Conservation (phyloP, 2,888 invertebrate genomes). For the Parnassius glacialis region DNA sequence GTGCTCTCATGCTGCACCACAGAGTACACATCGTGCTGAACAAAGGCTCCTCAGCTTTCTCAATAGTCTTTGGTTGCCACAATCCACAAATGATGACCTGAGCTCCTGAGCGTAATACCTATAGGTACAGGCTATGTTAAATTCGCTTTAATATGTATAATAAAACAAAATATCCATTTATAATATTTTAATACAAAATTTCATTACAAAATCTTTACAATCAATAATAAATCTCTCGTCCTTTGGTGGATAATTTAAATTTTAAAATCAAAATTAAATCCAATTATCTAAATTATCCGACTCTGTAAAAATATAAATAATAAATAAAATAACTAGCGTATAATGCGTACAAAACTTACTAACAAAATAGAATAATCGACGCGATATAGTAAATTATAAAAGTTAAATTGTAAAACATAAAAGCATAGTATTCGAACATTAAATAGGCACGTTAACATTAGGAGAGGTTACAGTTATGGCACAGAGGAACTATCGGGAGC, state of each 20-base stretch:
- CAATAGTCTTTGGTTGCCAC: too few relatives aligned
- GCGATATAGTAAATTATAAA: constrained; percentile 50
- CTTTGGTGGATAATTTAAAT: constrained; percentile 54
- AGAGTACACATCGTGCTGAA: too few relatives aligned
- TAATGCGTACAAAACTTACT: constrained; percentile 48
- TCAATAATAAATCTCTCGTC: constrained; percentile 60
- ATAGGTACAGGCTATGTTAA: neutral
- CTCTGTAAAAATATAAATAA: constrained; percentile 23
- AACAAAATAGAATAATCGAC: constrained; percentile 54
- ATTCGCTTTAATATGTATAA: constrained; percentile 17
- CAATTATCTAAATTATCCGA: constrained; percentile 19
- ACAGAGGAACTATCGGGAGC: constrained; percentile 68
- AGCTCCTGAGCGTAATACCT: too few relatives aligned
- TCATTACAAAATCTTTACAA: constrained; percentile 56
- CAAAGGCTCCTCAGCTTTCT: too few relatives aligned
- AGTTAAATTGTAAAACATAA: constrained; percentile 63
- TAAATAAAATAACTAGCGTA: constrained; percentile 29
- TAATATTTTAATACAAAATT: constrained; percentile 76
- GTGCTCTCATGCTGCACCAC: too few relatives aligned
- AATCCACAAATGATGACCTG: too few relatives aligned
- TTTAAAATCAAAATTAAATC: constrained; percentile 36
- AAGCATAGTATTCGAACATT: constrained; percentile 64
- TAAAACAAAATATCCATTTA: constrained; percentile 40
- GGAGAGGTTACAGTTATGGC: constrained; percentile 70
- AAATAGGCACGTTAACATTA: constrained; percentile 58